Evolutionary conservation across 1,140 invertebrate species (phyloP), one percentile per base, ranked within the genome.

Genomic region (Drosophila repleta): DNA sequence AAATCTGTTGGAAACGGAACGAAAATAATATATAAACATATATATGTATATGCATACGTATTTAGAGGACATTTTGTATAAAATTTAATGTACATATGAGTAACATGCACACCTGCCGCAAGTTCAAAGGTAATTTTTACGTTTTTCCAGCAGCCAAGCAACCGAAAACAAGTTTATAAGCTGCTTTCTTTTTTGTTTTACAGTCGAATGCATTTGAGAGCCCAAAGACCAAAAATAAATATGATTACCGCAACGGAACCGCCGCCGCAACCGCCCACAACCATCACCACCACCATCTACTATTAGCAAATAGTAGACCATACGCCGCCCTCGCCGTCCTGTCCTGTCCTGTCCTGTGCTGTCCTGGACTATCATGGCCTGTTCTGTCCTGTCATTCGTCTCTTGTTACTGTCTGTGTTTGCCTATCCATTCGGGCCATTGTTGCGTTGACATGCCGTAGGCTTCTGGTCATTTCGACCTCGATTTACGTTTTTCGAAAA

Each of bases 181-280:
- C 39, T 76, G 18, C 8, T 85, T 76, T 67, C 8, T 88, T 88
- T 45, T 46, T 46, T 85, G 72, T 66, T 88, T 88, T 41, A 73
- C 82, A 82, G 75, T 61, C 67, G 71, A 76, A 64, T 87, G 66
- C 77, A 66, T 72, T 87, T 78, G 57, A 64, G 39, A 70, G 29
- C 75, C 80, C 63, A 82, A 87, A 76, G 65, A 73, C 67, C 74
- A 82, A 87, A 82, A 87, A 88, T 87, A 87, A 87, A 82, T 79
- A 60, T 79, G 82, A 65, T 73, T 66, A 70, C 67, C 51, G n/a
- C 35, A 64, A 45, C 48, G 24, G 24, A 60, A 26, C 29, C 18
- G 20, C 76, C 51, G 63, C 41, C 55, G 20, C 45, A 67, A 39
- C 45, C 58, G 21, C 57, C 13, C n/a, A n/a, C n/a, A n/a, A 24